A percentile compares a stretch with the other conserved stretches of the same genome.
phyloP scores from a whole-genome alignment of 1,140 invertebrate species.

The Coptotermes formosanus region DNA sequence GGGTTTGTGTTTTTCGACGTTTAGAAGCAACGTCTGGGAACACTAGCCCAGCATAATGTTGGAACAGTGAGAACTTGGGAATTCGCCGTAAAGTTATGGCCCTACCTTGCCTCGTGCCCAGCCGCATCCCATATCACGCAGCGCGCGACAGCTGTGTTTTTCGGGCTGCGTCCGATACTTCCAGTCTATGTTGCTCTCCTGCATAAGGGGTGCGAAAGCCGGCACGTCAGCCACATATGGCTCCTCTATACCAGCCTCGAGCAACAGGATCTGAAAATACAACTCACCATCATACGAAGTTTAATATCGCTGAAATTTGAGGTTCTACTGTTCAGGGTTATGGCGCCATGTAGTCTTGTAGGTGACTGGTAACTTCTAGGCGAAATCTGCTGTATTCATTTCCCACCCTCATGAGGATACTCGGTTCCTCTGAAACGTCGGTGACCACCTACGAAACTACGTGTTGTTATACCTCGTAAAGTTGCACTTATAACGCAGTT shows the following conservation, averaged over 20 bases:
- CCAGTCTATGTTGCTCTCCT: slow-evolving; percentile 59
- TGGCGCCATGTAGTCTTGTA: too few relatives aligned
- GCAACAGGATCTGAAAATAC: slow-evolving; percentile 58
- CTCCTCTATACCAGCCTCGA: slow-evolving; percentile 77
- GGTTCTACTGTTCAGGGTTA: too few relatives aligned
- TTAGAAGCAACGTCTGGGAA: not conserved
- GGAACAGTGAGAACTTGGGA: not conserved
- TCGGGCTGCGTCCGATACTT: slow-evolving; percentile 57
- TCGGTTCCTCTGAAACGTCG: too few relatives aligned
- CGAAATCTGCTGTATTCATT: too few relatives aligned
- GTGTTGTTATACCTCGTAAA: too few relatives aligned
- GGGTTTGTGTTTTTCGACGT: too few relatives aligned
- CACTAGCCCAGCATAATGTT: not conserved
- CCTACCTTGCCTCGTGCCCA: slow-evolving; percentile 44
- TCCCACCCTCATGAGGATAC: too few relatives aligned
- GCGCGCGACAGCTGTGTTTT: slow-evolving; percentile 35
- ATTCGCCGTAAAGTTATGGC: too few relatives aligned
- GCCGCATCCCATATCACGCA: slow-evolving; percentile 38
- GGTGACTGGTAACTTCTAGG: too few relatives aligned
- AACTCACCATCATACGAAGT: not conserved
- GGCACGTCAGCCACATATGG: slow-evolving; percentile 66
- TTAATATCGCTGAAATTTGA: too few relatives aligned
- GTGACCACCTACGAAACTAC: too few relatives aligned
- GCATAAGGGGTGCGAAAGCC: slow-evolving; percentile 57
- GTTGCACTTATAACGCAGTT: too few relatives aligned